Conservation (phyloP, 2,797 vertebrate species). For the Graptemys geographica region DNA sequence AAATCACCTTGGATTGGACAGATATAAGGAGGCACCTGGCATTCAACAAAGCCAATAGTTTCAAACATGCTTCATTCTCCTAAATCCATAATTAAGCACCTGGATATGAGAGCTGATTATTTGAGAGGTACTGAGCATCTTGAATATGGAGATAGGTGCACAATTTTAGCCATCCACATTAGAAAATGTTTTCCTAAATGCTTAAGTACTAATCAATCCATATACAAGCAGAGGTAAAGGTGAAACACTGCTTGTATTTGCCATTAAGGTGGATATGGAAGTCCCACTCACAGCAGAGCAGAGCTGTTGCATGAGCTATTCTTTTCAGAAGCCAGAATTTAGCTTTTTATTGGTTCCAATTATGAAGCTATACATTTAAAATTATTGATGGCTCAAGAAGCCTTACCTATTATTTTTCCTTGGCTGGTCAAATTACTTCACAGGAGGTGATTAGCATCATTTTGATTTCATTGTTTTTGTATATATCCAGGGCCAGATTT, state of each 20-base stretch:
- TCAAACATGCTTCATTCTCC: not conserved
- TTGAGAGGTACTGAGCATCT: not conserved
- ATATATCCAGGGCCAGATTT: not conserved
- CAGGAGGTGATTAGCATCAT: rapidly evolving
- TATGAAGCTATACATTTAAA: not conserved
- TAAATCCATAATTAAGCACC: not conserved
- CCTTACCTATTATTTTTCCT: not conserved
- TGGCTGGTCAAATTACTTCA: not conserved
- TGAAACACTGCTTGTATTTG: not conserved
- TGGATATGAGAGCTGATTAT: not conserved
- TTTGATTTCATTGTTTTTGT: not conserved
- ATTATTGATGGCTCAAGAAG: not conserved
- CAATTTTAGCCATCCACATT: not conserved
- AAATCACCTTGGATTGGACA: not conserved
- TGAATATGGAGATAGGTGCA: not conserved
- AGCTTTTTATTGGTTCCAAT: not conserved
- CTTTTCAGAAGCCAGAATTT: not conserved
- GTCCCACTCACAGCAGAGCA: not conserved
- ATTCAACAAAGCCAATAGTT: not conserved
- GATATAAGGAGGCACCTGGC: not conserved
- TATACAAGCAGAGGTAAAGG: not conserved
- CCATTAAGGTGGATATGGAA: not conserved
- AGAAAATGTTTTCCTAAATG: not conserved
- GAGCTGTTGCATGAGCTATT: too few species aligned
- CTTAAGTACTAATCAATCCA: not conserved